Base-by-base conservation (phyloP, 1,140 invertebrate species). In the Sogatella furcifera region DNA sequence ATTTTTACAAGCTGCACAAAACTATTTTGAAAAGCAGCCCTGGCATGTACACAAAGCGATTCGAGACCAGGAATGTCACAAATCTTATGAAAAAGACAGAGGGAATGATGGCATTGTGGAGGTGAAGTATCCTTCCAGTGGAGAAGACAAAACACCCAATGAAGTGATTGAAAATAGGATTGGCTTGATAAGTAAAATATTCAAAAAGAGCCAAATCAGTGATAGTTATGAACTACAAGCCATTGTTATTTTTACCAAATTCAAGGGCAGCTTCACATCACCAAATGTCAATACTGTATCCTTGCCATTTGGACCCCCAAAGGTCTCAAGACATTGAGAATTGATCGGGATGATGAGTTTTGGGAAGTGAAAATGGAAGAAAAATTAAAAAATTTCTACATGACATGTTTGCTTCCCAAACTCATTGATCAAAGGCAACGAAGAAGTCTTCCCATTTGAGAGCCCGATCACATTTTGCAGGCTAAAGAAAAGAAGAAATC, bases 161-260 rank as follows among this genome's bases (percentile, higher is more conserved):
- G 63, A 69, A 53, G 68, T 62, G 15, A 64, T 64, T 15, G 59
- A 57, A 60, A 57, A 5, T 60, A 59, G 56, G 44, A 60, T 46
- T 10, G 42, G 21, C 52, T 44, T 57, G n/a, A 43, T 64, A 15
- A 22, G 54, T 49, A 65, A 28, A 11, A 63, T 69, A 13, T 65
- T 49, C 42, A 38, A 64, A 19, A 49, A 49, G 21, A 49, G 15
- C 15, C 4, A 49, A 19, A 19, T 4, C 21, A 49, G 11, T 49
- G 21, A 62, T 10, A 8, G 15, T 31, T 15, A 43, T 66, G 6
- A 67, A 73, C 70, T 53, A 62, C 59, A 61, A 68, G 56, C 24
- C 69, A 73, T 62, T 17, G 63, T 17, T 73, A 72, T 62, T 76
- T 69, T 62, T 72, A 68, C 62, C 73, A 76, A 64, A 60, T 74